phyloP scores from a whole-genome alignment of 2,888 invertebrate species.

The Thumatha senex region DNA sequence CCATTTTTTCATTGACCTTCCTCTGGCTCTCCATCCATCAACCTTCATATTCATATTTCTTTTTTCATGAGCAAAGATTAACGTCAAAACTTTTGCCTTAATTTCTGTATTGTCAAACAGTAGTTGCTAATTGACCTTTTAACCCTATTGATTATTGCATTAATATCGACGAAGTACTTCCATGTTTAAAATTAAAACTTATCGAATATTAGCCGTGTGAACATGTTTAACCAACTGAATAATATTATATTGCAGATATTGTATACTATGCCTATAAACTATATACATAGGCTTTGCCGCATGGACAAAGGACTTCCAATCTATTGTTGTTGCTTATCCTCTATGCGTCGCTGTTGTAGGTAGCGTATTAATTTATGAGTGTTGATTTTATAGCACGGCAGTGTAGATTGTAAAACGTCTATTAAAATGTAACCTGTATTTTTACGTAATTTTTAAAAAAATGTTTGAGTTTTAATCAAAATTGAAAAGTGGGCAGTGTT shows the following conservation, averaged over 20 bases:
- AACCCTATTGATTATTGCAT: no score
- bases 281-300: not conserved
- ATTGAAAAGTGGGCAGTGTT: not conserved
- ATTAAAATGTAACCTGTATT: conserved; percentile 4
- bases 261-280: not conserved
- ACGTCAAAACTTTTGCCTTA: no score
- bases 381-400: conserved; percentile 7
- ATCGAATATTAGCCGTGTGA: no score
- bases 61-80: no score
- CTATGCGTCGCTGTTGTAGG: conserved; percentile 6
- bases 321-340: conserved; percentile 11
- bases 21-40: no score
- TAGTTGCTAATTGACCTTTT: no score
- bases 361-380: conserved; percentile 10
- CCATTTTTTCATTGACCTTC: no score
- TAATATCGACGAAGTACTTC: no score
- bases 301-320: conserved; percentile 4
- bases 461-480: not conserved
- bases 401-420: conserved; percentile 7
- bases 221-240: no score
- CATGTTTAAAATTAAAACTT: no score
- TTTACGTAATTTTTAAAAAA: not conserved
- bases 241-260: not conserved
- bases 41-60: no score
- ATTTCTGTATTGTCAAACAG: no score